Evolutionary conservation across 2,113 vertebrate species (phyloP), one percentile per base, ranked within the genome.

Genomic region (Toxotes jaculatrix): DNA sequence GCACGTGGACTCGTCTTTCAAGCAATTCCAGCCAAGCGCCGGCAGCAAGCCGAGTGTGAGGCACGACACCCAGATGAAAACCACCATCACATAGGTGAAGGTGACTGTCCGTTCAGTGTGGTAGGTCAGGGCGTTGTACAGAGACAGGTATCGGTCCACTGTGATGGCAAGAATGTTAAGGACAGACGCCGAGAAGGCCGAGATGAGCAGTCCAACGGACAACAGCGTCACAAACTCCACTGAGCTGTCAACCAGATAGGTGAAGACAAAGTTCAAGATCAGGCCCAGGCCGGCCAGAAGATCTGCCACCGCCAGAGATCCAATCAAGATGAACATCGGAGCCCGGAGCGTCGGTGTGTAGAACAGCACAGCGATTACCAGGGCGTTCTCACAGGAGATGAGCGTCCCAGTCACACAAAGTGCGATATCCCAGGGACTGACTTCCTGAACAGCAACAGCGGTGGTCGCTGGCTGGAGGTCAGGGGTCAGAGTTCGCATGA

Each of bases 71-170:
- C 97, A 98, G 88, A 96, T 92, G 57, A 96, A 88, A 69, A 93
- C 87, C 91, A 97, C 95, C 93, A 96, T 93, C 76, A 95, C 84
- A 84, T 97, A 97, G 74, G 97, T 97, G 93, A 93, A 96, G 65
- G 95, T 94, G 82, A 96, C 91, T 1, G 96, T 96, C 77, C 97
- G 95, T 63, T 98, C 97, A 0, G 97, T 96, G 95, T 97, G 97
- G 92, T 98, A 98, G 86, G 97, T 98, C 65, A 98, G 94, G 1
- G 97, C 97, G 77, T 97, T 97, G 94, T 96, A 97, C 16, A 98
- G 91, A 31, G 97, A 98, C 90, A 98, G 92, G 94, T 98, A 98
- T 1, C 97, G 96, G 94, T 98, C 97, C 81, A 97, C 95, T 0
- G 97, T 97, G 94, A 98, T 97, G 87, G 97, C 97, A 68, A 98